Conservation (phyloP, 2,797 vertebrate genomes). For the Scyliorhinus canicula region DNA sequence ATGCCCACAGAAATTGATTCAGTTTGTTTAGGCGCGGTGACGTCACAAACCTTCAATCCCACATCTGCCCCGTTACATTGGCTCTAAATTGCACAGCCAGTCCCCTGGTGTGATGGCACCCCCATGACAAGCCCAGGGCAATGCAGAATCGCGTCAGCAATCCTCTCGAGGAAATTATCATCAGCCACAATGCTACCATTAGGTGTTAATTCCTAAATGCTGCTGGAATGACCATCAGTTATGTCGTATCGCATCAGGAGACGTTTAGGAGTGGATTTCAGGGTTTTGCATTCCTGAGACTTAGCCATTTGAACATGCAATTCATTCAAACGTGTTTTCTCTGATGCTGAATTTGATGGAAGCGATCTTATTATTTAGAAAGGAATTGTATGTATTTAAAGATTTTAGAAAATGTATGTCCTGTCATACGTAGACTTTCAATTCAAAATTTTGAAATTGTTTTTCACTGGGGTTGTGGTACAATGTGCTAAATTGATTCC, state of each 20-base stretch:
- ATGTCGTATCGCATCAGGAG: background rate
- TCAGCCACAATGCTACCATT: background rate
- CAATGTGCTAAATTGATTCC: background rate
- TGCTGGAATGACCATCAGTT: background rate
- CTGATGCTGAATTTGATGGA: background rate
- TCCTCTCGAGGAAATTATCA: background rate
- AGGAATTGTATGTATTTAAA: background rate
- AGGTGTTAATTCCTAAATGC: background rate
- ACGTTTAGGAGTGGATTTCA: background rate
- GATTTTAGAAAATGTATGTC: background rate
- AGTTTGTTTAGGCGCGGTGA: background rate
- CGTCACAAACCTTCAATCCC: background rate
- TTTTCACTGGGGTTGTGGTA: background rate
- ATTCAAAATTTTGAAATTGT: background rate
- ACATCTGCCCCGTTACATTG: background rate
- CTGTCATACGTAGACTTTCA: background rate
- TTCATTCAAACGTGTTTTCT: background rate
- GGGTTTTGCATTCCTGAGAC: background rate
- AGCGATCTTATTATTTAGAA: background rate
- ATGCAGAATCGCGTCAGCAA: background rate
- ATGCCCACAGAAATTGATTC: background rate
- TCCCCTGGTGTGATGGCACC: background rate
- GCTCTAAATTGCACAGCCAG: background rate
- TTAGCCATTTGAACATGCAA: background rate
- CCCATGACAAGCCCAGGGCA: background rate